Base-by-base conservation (phyloP, 2,113 vertebrate species). In the Tachuris rubrigastra region DNA sequence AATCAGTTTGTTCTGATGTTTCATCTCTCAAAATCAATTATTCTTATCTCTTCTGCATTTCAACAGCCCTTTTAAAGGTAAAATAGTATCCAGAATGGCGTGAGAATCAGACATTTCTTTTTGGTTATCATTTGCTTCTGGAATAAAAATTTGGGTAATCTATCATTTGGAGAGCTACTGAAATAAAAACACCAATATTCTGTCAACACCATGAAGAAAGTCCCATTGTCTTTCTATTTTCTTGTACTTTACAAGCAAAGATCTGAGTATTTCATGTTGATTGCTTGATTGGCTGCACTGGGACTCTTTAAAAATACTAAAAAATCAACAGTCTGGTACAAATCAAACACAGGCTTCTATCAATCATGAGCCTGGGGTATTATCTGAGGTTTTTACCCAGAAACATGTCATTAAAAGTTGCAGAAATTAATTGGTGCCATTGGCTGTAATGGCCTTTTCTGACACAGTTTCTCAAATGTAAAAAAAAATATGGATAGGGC, bases 271-370 rank as follows among this genome's bases (percentile, higher is more conserved):
- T 98, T 98, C 98, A 98, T 97, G 97, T 98, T 98, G 98, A 98
- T 98, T 98, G 98, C 95, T 98, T 98, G 98, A 98, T 98, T 98
- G 98, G 98, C 97, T 98, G 98, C 98, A 97, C 91, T 98, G 98
- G 98, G 98, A 98, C 98, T 98, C 97, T 98, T 98, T 98, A 98
- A 98, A 98, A 97, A 98, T 98, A 97, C 96, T 97, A 97, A 98
- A 98, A 98, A 98, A 97, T 98, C 97, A 98, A 97, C 95, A 98
- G 96, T 97, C 97, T 97, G 97, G 98, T 98, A 98, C 98, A 98
- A 98, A 98, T 98, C 98, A 98, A 98, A 97, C 94, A 91, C 90
- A 96, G 77, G 53, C 94, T 96, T 97, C 96, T 97, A 98, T 98
- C 97, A 95, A 85, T 98, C 98, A 98, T 95, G 94, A 74, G 95